Percentiles rank a stretch among this genome's conserved stretches.
Conservation (phyloP, 2,797 vertebrate species). For the Notolepis coatsorum region DNA sequence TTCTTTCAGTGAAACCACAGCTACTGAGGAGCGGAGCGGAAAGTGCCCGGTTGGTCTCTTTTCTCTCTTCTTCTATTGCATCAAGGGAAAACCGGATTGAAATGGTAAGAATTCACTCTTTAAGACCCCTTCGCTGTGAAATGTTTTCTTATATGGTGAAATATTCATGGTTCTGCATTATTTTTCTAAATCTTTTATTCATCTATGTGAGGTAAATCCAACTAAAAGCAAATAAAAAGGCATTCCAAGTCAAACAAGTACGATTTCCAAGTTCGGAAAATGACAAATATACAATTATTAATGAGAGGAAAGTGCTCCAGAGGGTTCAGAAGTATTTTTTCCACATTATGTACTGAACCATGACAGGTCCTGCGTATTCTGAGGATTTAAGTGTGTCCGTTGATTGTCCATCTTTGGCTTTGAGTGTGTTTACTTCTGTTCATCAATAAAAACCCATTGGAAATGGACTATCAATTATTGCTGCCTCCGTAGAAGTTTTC, state of each 20-base stretch:
- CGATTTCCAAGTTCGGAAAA: conserved; percentile 30
- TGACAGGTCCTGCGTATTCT: conserved; percentile 4
- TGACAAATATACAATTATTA: conserved; percentile 48
- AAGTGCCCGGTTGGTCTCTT: neutral
- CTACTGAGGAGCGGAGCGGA: conserved; percentile 3
- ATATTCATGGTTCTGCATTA: conserved; percentile 55
- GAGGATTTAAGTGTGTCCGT: too few relatives aligned
- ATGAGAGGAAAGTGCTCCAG: conserved; percentile 29
- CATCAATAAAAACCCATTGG: conserved; percentile 10
- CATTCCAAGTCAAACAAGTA: conserved; percentile 42
- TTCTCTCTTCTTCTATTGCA: conserved; percentile 19
- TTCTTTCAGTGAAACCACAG: neutral
- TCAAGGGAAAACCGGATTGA: conserved; percentile 18
- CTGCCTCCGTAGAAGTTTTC: conserved; percentile 13
- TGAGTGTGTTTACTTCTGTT: conserved; percentile 9
- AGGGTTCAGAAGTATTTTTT: conserved; percentile 8
- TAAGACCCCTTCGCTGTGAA: conserved; percentile 40
- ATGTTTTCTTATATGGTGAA: conserved; percentile 43
- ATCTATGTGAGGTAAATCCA: conserved; percentile 48
- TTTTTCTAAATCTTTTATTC: conserved; percentile 65
- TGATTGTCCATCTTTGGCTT: conserved; percentile 5
- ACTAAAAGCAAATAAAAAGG: conserved; percentile 67
- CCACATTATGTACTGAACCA: neutral
- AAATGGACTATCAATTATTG: conserved; percentile 12
- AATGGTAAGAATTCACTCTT: conserved; percentile 28